These are phyloP conservation scores for Drosophila nr. medialis DNA, from an alignment of 2,888 invertebrate species.

Conservation along the genomic window DNA sequence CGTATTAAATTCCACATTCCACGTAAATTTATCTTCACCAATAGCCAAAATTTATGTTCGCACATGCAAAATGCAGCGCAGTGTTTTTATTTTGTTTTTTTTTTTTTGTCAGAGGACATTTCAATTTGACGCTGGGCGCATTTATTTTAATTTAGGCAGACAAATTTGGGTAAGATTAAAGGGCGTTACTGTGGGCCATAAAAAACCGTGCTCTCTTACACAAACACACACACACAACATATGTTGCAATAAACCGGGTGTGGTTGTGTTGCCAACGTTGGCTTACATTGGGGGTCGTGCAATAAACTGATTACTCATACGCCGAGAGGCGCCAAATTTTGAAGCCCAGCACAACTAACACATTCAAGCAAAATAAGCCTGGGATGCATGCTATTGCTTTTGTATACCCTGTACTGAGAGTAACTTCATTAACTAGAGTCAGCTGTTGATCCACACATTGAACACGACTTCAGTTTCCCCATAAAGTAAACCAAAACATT, in stretches of 20 bases:
- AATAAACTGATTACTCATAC: conserved; percentile 76
- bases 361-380: conserved; percentile 2
- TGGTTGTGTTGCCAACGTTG: conserved; percentile 9
- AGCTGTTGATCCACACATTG: neutral
- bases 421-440: neutral
- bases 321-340: conserved; percentile 58
- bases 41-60: conserved; percentile 45
- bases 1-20: conserved; percentile 42
- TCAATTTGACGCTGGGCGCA: conserved; percentile 32
- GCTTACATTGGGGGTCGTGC: conserved; percentile 39
- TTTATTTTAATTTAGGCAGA: conserved; percentile 71
- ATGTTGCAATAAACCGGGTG: conserved; percentile 9
- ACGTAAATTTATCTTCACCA: conserved; percentile 26
- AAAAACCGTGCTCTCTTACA: conserved; percentile 38
- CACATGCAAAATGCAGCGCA: conserved; percentile 28
- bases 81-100: conserved; percentile 20
- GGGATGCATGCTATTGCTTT: neutral
- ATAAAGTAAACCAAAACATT: neutral
- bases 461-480: neutral
- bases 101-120: conserved; percentile 19
- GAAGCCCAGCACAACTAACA: conserved; percentile 50
- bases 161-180: conserved; percentile 68
- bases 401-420: conserved; percentile 1
- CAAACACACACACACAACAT: neutral
- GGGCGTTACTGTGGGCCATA: conserved; percentile 49